These are phyloP conservation scores for Leucoma salicis DNA, from an alignment of 2,888 invertebrate genomes.

Conservation along the genomic window DNA sequence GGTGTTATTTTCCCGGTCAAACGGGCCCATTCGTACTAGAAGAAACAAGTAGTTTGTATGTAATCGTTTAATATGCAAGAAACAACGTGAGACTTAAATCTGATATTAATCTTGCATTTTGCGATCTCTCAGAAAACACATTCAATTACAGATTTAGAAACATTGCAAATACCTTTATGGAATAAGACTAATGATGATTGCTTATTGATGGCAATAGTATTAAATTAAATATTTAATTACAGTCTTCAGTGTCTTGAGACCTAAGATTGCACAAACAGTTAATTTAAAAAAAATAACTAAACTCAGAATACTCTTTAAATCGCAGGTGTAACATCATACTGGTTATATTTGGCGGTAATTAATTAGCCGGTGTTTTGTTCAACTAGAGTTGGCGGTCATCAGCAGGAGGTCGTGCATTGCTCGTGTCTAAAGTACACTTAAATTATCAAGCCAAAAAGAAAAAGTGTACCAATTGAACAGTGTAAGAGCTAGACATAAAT, in stretches of 20 bases:
- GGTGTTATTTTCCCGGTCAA: too few relatives aligned
- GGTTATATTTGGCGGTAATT: constrained; percentile 33
- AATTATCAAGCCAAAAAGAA: constrained; percentile 72
- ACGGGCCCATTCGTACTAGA: too few relatives aligned
- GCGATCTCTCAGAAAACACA: not conserved
- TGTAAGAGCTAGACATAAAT: constrained; percentile 78
- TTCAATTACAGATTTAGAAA: not conserved
- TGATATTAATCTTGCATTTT: not conserved
- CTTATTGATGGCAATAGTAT: constrained; percentile 26
- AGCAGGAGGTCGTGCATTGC: constrained; percentile 46
- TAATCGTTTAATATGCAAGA: too few relatives aligned
- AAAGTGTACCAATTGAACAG: constrained; percentile 78
- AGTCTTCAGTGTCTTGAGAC: too few relatives aligned
- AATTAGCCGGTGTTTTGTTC: constrained; percentile 34
- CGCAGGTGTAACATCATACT: constrained; percentile 38
- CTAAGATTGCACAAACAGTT: too few relatives aligned
- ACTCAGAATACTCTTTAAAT: too few relatives aligned
- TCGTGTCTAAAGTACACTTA: constrained; percentile 48
- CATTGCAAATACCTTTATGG: not conserved
- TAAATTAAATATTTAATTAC: constrained; percentile 22
- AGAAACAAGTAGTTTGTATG: too few relatives aligned
- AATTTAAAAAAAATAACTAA: too few relatives aligned
- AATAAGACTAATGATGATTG: not conserved
- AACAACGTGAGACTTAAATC: too few relatives aligned
- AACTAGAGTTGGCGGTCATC: constrained; percentile 25